These are phyloP conservation scores for Nineta flava DNA, from an alignment of 2,888 invertebrate genomes.

Conservation along the genomic window DNA sequence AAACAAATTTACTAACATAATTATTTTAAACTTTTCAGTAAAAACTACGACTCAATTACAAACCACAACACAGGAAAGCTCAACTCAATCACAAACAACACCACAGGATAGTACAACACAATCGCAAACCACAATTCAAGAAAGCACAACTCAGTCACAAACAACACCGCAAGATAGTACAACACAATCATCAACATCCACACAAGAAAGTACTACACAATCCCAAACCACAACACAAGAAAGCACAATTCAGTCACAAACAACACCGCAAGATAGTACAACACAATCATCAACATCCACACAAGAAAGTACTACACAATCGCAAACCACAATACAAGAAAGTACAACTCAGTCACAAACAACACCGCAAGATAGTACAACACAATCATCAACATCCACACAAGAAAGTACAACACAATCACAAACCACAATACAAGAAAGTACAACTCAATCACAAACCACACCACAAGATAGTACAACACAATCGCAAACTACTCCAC, in stretches of 20 bases:
- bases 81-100: not conserved
- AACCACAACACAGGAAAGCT: constrained; percentile 7
- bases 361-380: constrained; percentile 10
- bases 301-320: constrained; percentile 7
- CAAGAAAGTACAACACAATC: constrained; percentile 5
- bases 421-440: constrained; percentile 8
- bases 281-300: constrained; percentile 13
- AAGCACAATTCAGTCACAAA: constrained; percentile 14
- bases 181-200: not conserved
- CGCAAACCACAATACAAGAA: constrained; percentile 6
- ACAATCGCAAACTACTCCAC: constrained; percentile 13
- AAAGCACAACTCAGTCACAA: constrained; percentile 13
- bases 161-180: constrained; percentile 5
- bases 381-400: constrained; percentile 12
- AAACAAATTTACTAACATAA: too few relatives aligned
- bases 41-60: constrained; percentile 11
- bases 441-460: constrained; percentile 12
- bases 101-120: constrained; percentile 11
- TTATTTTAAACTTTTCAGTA: too few relatives aligned
- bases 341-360: constrained; percentile 11
- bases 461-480: constrained; percentile 11
- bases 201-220: constrained; percentile 12
- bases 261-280: constrained; percentile 5
- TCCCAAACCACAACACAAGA: constrained; percentile 4
- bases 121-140: constrained; percentile 9